These are phyloP conservation scores for Alosa alosa DNA, from an alignment of 2,113 vertebrate genomes.

Conservation along the genomic window DNA sequence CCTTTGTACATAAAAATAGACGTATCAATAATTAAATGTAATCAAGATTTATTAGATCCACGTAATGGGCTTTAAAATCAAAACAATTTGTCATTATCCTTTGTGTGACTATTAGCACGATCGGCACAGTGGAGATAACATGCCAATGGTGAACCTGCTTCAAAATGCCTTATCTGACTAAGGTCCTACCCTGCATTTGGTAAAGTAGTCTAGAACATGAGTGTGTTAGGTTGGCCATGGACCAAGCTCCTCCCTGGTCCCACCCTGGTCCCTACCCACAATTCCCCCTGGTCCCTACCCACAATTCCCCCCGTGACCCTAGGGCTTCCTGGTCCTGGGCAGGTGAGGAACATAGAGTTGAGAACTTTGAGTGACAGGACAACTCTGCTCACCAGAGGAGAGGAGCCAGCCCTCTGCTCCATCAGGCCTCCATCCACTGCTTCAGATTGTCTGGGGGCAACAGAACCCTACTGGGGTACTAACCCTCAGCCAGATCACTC, in stretches of 20 bases:
- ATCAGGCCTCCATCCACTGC: not conserved
- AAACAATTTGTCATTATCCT: not conserved
- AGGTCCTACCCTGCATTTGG: not conserved
- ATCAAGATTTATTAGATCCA: not conserved
- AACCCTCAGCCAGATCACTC: conserved; percentile 19
- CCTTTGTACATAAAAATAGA: not conserved
- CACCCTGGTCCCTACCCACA: not conserved
- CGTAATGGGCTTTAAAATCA: not conserved
- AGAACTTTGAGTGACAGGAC: not conserved
- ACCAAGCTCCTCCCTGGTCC: conserved; percentile 12
- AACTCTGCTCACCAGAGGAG: not conserved
- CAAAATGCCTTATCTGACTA: not conserved
- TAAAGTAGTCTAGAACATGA: not conserved
- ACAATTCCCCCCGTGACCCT: too few species aligned
- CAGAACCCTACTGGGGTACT: not conserved
- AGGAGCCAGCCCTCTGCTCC: not conserved
- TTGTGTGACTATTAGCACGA: not conserved
- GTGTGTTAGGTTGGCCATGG: not conserved
- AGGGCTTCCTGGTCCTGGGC: not conserved
- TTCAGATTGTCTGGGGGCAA: not conserved
- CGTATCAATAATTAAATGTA: not conserved
- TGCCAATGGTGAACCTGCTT: not conserved
- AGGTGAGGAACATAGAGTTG: not conserved
- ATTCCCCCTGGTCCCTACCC: not conserved
- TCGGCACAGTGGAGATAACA: not conserved